These are phyloP conservation scores for Anadara kagoshimensis DNA, from an alignment of 1,140 invertebrate genomes.

Conservation along the genomic window DNA sequence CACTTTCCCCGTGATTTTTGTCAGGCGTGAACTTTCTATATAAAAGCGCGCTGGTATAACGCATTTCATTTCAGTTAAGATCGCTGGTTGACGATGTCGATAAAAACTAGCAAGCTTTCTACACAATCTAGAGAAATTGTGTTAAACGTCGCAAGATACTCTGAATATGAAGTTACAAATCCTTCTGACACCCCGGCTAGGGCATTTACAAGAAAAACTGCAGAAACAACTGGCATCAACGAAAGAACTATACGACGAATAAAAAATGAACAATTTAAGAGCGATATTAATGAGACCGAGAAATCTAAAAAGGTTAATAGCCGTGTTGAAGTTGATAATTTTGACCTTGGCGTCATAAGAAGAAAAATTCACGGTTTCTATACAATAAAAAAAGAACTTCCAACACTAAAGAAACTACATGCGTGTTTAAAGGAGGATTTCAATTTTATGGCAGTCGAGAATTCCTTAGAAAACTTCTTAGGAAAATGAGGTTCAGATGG, in stretches of 20 bases:
- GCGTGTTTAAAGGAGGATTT: not conserved
- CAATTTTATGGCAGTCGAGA: not conserved
- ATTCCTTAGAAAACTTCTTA: not conserved
- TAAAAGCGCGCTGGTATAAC: no score
- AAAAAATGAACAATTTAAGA: not conserved
- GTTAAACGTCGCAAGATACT: no score
- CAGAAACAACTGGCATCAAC: not conserved
- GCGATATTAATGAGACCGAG: no score
- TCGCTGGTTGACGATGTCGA: no score
- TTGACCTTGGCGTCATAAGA: not conserved
- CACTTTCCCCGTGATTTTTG: no score
- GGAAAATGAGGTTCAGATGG: not conserved
- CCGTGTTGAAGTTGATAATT: not conserved
- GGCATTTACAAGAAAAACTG: not conserved
- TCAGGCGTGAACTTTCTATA: no score
- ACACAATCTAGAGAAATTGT: no score
- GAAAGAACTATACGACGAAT: not conserved
- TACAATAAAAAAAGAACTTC: not conserved
- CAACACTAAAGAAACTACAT: not conserved
- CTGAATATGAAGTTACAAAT: no score
- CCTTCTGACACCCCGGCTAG: not conserved
- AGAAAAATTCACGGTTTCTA: slow-evolving; percentile 4
- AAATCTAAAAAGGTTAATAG: no score
- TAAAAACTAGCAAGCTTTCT: no score
- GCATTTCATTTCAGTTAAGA: no score